Conservation (phyloP, 2,888 invertebrate species). For the Eristalinus aeneus region DNA sequence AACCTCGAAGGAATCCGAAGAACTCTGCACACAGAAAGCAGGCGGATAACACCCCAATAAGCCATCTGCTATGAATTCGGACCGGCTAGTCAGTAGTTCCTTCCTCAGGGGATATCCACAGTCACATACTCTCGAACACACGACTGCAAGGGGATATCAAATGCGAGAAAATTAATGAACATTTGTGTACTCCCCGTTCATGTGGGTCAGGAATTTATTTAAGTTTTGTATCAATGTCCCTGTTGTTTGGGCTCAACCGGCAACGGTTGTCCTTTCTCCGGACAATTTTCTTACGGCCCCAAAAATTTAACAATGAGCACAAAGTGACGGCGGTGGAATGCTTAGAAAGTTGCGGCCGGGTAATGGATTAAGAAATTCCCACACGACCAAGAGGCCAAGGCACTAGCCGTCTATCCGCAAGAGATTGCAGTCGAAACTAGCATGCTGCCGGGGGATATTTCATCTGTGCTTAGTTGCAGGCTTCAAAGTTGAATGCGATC, state of each 20-base stretch:
- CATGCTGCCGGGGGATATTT: constrained; percentile 11
- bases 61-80: constrained; percentile 39
- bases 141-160: constrained; percentile 35
- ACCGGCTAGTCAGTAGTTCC: constrained; percentile 34
- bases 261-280: constrained; percentile 29
- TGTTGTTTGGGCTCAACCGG: constrained; percentile 1
- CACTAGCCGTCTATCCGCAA: constrained; percentile 17
- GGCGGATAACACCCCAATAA: constrained; percentile 10
- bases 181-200: constrained; percentile 17
- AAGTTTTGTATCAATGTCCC: constrained; percentile 44
- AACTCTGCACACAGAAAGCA: not conserved
- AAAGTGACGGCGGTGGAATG: not conserved
- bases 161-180: constrained; percentile 54
- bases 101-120: not conserved
- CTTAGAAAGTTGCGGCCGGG: constrained; percentile 42
- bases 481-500: not conserved
- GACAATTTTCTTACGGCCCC: constrained; percentile 16
- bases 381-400: not conserved
- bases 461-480: constrained; percentile 9
- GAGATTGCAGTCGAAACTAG: constrained; percentile 36
- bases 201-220: constrained; percentile 37
- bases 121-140: not conserved
- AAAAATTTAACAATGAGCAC: not conserved
- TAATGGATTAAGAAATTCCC: constrained; percentile 62
- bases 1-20: constrained; percentile 33